These are phyloP conservation scores for Lepus americanus DNA, from an alignment of 2,113 vertebrate species.

Conservation along the genomic window DNA sequence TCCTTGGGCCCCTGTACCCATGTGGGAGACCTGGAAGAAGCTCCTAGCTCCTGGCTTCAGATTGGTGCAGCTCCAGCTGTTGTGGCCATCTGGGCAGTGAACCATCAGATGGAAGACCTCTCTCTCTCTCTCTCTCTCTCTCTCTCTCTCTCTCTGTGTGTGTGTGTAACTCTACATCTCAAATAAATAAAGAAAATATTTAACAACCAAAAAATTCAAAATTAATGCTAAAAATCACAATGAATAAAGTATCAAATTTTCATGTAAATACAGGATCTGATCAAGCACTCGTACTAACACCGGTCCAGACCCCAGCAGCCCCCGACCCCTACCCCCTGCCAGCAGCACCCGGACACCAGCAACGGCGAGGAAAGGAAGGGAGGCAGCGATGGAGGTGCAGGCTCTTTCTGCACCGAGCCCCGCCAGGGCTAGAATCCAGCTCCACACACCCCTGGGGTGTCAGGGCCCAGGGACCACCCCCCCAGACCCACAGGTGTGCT, in stretches of 20 bases:
- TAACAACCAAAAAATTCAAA: not conserved
- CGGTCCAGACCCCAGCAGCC: not conserved
- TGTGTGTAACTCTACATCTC: no score
- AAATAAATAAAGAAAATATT: no score
- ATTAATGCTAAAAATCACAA: not conserved
- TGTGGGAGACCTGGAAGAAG: no score
- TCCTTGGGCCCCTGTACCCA: no score
- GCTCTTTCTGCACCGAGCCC: not conserved
- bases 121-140: no score
- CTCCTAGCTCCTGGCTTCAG: no score
- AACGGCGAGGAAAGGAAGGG: not conserved
- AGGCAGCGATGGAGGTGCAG: rapidly evolving
- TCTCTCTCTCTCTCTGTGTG: no score
- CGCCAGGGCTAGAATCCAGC: rapidly evolving
- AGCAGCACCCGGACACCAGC: not conserved
- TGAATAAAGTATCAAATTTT: not conserved
- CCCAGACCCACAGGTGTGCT: not conserved
- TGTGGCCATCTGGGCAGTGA: no score
- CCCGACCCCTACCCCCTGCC: not conserved
- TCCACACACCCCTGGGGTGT: not conserved
- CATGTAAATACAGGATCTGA: not conserved
- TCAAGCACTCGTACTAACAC: not conserved
- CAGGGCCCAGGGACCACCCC: no score
- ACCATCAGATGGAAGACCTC: no score
- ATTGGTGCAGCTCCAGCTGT: no score